phyloP scores from a whole-genome alignment of 2,797 vertebrate species.

The Eutrigla gurnardus region DNA sequence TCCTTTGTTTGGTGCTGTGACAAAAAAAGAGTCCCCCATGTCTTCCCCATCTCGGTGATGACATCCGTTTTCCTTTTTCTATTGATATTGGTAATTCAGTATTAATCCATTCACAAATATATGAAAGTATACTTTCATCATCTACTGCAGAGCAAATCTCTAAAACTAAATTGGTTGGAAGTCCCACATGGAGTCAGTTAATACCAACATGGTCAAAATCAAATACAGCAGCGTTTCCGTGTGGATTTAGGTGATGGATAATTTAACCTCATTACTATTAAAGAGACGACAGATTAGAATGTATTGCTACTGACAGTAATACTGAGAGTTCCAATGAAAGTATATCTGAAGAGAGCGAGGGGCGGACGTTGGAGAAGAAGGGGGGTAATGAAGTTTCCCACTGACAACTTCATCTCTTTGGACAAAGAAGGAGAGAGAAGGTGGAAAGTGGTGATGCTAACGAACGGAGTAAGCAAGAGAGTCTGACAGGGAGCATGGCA shows the following conservation, averaged over 20 bases:
- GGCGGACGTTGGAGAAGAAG: background rate
- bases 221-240: background rate
- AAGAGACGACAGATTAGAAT: background rate
- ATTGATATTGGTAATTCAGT: background rate
- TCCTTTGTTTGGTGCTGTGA: background rate
- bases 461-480: slow-evolving; percentile 11
- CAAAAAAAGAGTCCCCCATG: too few species aligned
- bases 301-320: background rate
- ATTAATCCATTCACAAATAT: background rate
- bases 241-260: background rate
- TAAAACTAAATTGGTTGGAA: background rate
- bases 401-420: slow-evolving; percentile 10
- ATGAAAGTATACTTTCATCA: background rate
- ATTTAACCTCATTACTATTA: background rate
- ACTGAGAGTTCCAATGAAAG: background rate
- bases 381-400: slow-evolving; percentile 5
- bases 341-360: background rate
- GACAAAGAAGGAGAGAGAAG: background rate
- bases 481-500: slow-evolving; percentile 8
- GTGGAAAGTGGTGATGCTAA: background rate
- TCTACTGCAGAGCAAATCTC: background rate
- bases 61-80: too few species aligned
- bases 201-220: background rate
- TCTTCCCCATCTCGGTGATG: too few species aligned
- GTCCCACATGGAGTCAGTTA: background rate